Base-by-base conservation (phyloP, 2,888 invertebrate genomes). In the Abscondita cerata region DNA sequence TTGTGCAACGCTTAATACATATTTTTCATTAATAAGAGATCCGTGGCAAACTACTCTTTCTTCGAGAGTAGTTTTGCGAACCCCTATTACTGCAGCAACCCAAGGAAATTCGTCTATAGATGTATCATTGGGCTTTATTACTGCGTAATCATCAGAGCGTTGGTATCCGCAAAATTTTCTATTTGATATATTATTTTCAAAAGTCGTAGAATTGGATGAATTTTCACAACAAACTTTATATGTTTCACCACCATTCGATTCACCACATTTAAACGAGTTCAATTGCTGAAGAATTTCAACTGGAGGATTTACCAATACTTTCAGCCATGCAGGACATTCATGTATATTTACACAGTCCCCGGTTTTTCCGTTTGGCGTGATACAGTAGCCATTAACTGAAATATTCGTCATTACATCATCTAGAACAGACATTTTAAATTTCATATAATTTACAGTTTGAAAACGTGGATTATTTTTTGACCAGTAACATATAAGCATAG, bases 21-120 rank as follows among this genome's bases (percentile, higher is more conserved):
- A 47, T 20, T 20, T 12, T 3, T 4, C 47, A 18, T 18, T 47
- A 25, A 47, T 47, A 9, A 47, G 25, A 5, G 47, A 15, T 3
- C 47, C 47, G 1, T 16, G 15, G n/a, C 47, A 47, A 9, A 47
- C 11, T 5, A 25, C 16, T 11, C 2, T 6, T 47, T 19, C 47
- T 12, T 25, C 13, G 18, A 5, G 6, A 9, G 18, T 20, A 2
- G 6, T 20, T n/a, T 16, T 8, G n/a, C n/a, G 6, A 19, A 47
- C 6, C 2, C 15, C 47, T 8, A n/a, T 20, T 3, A 47, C 6
- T n/a, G n/a, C 19, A n/a, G 47, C 47, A 6, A 47, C 8, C 47
- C 47, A 47, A 5, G 47, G 47, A 47, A 47, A 47, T 47, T 47
- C 47, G 20, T 47, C 47, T 47, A 47, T 47, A 19, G 47, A 47